These are phyloP conservation scores for Eclectus roratus DNA, from an alignment of 2,113 vertebrate genomes.

Conservation along the genomic window DNA sequence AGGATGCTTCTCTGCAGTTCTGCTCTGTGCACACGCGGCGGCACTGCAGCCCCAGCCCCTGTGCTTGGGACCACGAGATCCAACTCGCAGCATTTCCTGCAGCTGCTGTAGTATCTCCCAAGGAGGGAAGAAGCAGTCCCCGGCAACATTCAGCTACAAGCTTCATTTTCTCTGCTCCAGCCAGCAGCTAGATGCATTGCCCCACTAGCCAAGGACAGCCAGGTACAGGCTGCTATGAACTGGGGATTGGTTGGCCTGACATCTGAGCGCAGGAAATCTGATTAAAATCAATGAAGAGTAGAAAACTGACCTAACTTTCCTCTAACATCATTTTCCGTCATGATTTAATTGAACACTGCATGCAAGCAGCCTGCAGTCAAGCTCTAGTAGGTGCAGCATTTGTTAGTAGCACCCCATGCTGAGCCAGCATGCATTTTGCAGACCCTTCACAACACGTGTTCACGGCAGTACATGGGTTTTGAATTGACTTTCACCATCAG, in stretches of 20 bases:
- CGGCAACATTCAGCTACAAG: no score
- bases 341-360: background rate
- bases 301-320: background rate
- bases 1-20: background rate
- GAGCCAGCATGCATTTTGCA: rapidly evolving
- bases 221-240: rapidly evolving
- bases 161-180: background rate
- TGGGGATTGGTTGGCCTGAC: no score
- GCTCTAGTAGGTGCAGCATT: background rate
- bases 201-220: rapidly evolving
- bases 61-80: background rate
- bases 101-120: rapidly evolving
- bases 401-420: background rate
- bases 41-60: background rate
- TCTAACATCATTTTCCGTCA: rapidly evolving
- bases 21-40: background rate
- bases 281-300: background rate
- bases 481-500: background rate
- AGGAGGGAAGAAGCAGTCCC: rapidly evolving
- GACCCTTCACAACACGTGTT: rapidly evolving
- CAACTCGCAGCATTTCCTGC: background rate
- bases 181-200: background rate
- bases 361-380: background rate
- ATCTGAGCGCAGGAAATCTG: background rate
- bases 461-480: rapidly evolving